Conservation (phyloP, 2,797 vertebrate species). For the Rhincodon typus region DNA sequence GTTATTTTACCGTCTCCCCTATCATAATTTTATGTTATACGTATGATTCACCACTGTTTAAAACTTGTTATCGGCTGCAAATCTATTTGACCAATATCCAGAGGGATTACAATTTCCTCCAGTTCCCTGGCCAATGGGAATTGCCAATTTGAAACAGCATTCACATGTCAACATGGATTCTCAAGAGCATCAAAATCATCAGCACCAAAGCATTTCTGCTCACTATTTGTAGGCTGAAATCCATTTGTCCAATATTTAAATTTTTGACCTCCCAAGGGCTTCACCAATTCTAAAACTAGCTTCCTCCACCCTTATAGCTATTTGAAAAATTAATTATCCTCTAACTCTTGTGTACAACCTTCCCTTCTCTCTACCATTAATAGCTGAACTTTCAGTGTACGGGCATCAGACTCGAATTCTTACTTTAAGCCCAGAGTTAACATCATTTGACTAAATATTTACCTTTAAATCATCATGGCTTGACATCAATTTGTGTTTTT, state of each 20-base stretch:
- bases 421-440: background rate
- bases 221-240: background rate
- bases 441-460: too few species aligned
- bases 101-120: background rate
- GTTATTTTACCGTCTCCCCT: too few species aligned
- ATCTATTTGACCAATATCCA: background rate
- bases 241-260: background rate
- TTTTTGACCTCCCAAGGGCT: background rate
- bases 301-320: background rate
- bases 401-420: background rate
- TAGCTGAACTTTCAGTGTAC: background rate
- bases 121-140: background rate
- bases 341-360: background rate
- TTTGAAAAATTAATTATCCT: background rate
- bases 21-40: too few species aligned
- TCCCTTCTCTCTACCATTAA: background rate
- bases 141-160: background rate
- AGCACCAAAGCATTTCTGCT: background rate
- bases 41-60: too few species aligned
- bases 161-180: background rate
- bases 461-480: too few species aligned
- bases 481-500: too few species aligned
- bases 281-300: background rate
- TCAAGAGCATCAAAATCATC: background rate
- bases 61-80: background rate